phyloP scores from a whole-genome alignment of 2,888 invertebrate genomes.

The Netelia virgata region DNA sequence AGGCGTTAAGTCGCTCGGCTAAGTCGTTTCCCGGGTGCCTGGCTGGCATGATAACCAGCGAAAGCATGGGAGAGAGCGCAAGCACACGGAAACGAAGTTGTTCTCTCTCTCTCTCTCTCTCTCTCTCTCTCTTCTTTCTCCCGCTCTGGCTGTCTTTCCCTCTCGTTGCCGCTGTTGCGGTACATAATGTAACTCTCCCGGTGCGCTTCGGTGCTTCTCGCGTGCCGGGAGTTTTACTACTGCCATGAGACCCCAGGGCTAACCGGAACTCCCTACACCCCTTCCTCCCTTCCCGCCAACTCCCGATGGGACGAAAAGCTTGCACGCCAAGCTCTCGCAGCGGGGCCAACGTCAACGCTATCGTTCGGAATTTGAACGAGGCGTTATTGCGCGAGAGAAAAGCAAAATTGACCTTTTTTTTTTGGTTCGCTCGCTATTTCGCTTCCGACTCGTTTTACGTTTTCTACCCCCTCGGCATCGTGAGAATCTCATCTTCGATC shows the following conservation, averaged over 20 bases:
- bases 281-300: not conserved
- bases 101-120: constrained; percentile 7
- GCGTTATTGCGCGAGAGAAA: not conserved
- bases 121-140: constrained; percentile 20
- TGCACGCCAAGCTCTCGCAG: not conserved
- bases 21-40: constrained; percentile 72
- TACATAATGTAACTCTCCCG: constrained; percentile 73
- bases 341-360: constrained; percentile 12
- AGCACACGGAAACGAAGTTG: constrained; percentile 34
- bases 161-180: constrained; percentile 10
- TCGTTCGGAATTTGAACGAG: not conserved
- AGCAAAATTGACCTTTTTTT: not conserved
- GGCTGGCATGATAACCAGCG: constrained; percentile 75
- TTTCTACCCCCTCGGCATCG: too few species aligned
- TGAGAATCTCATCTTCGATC: too few species aligned
- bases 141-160: not conserved
- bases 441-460: too few species aligned
- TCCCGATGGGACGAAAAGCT: not conserved
- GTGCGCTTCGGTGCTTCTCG: constrained; percentile 71
- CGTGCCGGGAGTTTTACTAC: constrained; percentile 39
- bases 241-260: constrained; percentile 19
- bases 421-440: not conserved
- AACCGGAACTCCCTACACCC: constrained; percentile 38
- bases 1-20: constrained; percentile 64
- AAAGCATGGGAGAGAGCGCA: constrained; percentile 8